Base-by-base conservation (phyloP, 2,797 vertebrate species). In the Cyclura pinguis region DNA sequence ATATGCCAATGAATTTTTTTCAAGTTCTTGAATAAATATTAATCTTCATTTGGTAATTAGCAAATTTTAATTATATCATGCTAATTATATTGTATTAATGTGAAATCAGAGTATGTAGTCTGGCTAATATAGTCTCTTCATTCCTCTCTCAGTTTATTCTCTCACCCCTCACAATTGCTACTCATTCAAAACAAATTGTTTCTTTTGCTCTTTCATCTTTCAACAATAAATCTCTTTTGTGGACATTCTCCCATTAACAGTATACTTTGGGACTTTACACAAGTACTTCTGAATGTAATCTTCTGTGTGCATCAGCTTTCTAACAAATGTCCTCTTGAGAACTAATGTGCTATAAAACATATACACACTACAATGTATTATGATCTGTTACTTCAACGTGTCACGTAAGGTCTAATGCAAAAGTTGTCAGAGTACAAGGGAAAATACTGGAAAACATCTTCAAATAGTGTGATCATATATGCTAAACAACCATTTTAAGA, bases 331-430 rank as follows among this genome's bases (percentile, higher is more conserved):
- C 50, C 22, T 67, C 18, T 67, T 80, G 59, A 50, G 76, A 80
- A 84, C 35, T 88, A 42, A 77, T 92, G 83, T 90, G 92, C 88
- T 87, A 35, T 78, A 24, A 52, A 89, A 47, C 64, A 87, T 47
- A 62, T 62, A 76, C 24, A 7, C 4, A 77, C 20, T 24, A 87
- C 80, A 84, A 93, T 88, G 82, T 35, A 78, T 86, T 90, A 94
- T 78, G 67, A 87, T 14, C 62, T 32, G 6, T 84, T 22, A 35
- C 84, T 92, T 59, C 78, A 77, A 24, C 91, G 91, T 72, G 76
- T 50, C 59, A 24, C 8, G 67, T 24, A 52, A 50, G 85, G 91
- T 78, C 84, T 90, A 92, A 64, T 22, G 80, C 89, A 92, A 94
- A 92, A 92, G 59, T 64, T 52, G 80, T 84, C 52, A 76, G 57